Conservation (phyloP, 2,888 invertebrate species). For the Xestia c-nigrum region DNA sequence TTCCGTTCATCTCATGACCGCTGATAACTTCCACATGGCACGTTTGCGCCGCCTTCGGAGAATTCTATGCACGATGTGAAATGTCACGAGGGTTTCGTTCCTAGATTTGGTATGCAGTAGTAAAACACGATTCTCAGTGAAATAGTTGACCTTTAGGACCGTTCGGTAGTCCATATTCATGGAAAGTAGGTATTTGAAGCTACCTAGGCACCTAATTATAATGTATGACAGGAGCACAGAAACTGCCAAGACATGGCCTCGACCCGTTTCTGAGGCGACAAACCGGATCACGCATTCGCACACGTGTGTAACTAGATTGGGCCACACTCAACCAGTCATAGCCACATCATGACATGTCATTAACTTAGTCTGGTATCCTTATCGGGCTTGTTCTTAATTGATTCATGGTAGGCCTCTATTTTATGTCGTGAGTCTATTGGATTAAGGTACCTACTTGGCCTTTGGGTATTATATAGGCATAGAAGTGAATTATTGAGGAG, state of each 20-base stretch:
- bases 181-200: background rate
- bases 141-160: background rate
- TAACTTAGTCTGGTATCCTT: constrained; percentile 54
- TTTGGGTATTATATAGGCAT: background rate
- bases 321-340: constrained; percentile 63
- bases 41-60: constrained; percentile 28
- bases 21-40: constrained; percentile 47
- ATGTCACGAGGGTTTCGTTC: constrained; percentile 2
- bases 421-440: background rate
- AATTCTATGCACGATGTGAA: constrained; percentile 28
- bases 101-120: background rate
- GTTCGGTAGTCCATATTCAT: background rate
- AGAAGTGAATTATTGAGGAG: background rate
- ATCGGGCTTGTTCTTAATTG: constrained; percentile 58
- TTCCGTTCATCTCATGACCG: constrained; percentile 9
- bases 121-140: background rate
- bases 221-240: constrained; percentile 32
- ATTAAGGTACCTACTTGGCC: background rate
- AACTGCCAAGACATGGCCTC: constrained; percentile 68
- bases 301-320: constrained; percentile 71
- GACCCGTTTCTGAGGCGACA: constrained; percentile 73
- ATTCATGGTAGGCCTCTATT: constrained; percentile 44
- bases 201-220: background rate
- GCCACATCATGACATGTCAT: constrained; percentile 54
- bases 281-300: constrained; percentile 76